These are phyloP conservation scores for Zaprionus bogoriensis DNA, from an alignment of 2,888 invertebrate genomes.

Conservation along the genomic window DNA sequence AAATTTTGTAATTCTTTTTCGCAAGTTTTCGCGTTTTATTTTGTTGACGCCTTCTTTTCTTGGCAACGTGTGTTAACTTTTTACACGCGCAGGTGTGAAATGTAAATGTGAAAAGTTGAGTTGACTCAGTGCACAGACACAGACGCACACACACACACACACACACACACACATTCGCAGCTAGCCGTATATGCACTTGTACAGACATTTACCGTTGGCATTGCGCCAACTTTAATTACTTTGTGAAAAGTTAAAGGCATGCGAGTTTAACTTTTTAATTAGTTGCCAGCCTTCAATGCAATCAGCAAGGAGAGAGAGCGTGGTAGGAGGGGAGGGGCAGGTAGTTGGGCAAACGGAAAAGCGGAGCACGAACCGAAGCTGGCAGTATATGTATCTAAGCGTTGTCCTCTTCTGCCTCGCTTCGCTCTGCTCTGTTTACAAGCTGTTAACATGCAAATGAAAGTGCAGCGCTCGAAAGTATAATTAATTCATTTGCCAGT, in stretches of 20 bases:
- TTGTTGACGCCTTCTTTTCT: slow-evolving; percentile 44
- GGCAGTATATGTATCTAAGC: slow-evolving; percentile 31
- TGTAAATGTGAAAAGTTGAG: slow-evolving; percentile 64
- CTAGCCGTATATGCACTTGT: slow-evolving; percentile 10
- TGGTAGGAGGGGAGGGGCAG: neutral
- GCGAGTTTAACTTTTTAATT: slow-evolving; percentile 74
- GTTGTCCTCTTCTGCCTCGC: slow-evolving; percentile 16
- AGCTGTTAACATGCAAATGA: slow-evolving; percentile 70
- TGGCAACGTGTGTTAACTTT: slow-evolving; percentile 59
- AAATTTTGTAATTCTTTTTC: slow-evolving; percentile 33
- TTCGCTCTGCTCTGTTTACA: slow-evolving; percentile 42
- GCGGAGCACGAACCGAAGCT: neutral
- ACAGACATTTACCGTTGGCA: slow-evolving; percentile 54
- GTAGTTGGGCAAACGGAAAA: slow-evolving; percentile 1
- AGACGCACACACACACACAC: slow-evolving; percentile 11
- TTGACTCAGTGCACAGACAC: slow-evolving; percentile 40
- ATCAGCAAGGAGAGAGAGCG: slow-evolving; percentile 42
- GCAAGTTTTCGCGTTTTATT: slow-evolving; percentile 22
- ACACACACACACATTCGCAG: slow-evolving; percentile 2
- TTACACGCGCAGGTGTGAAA: slow-evolving; percentile 65
- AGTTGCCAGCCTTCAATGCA: slow-evolving; percentile 69
- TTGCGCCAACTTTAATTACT: slow-evolving; percentile 72
- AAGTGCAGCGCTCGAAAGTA: slow-evolving; percentile 41
- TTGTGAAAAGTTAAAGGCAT: slow-evolving; percentile 72
- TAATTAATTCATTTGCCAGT: slow-evolving; percentile 47